Evolutionary conservation across 2,888 invertebrate genomes (phyloP).

Genomic region (Spodoptera picta): DNA sequence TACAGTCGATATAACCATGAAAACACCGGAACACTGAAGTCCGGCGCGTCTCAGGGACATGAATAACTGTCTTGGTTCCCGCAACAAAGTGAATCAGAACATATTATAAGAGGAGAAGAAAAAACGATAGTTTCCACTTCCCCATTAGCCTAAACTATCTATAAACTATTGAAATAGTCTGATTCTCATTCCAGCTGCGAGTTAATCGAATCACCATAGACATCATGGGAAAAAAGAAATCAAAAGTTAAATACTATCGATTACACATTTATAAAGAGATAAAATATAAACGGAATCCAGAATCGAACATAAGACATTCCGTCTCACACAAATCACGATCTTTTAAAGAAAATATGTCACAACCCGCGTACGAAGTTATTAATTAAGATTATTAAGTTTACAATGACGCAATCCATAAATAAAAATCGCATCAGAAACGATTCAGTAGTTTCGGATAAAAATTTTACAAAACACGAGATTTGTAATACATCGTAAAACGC

Average conservation of each 20-base stretch:
- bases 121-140: too few species aligned
- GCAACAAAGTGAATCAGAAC: too few species aligned
- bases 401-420: constrained; percentile 49
- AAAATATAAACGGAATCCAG: constrained; percentile 26
- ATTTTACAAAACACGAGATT: constrained; percentile 54
- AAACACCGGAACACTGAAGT: too few species aligned
- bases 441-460: constrained; percentile 53
- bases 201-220: too few species aligned
- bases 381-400: constrained; percentile 53
- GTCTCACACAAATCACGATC: constrained; percentile 26
- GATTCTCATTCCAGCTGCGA: too few species aligned
- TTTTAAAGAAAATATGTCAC: constrained; percentile 16
- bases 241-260: constrained; percentile 13
- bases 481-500: constrained; percentile 44
- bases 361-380: constrained; percentile 44
- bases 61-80: too few species aligned
- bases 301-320: constrained; percentile 9
- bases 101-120: too few species aligned
- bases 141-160: too few species aligned
- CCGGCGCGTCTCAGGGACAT: too few species aligned
- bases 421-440: constrained; percentile 44
- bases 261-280: constrained; percentile 21
- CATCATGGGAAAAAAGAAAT: too few species aligned
- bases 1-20: too few species aligned
- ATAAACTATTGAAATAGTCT: too few species aligned